These are phyloP conservation scores for Pelecanoides urinatrix DNA, from an alignment of 2,113 vertebrate species.

Conservation along the genomic window DNA sequence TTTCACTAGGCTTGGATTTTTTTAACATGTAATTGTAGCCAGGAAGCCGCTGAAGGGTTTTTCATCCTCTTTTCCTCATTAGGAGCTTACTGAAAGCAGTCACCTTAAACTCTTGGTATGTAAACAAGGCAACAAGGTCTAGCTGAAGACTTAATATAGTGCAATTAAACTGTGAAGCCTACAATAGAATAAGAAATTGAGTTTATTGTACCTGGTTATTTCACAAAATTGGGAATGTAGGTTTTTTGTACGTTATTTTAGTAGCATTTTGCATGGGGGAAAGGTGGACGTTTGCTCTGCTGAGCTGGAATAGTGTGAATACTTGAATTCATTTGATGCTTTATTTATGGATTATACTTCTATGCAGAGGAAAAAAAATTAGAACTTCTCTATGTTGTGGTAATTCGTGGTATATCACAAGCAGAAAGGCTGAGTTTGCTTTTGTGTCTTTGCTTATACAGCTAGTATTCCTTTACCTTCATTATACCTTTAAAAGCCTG, in stretches of 20 bases:
- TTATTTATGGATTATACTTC: background rate
- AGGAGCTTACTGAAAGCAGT: background rate
- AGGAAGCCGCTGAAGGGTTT: background rate
- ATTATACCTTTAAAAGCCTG: background rate
- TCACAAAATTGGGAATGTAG: background rate
- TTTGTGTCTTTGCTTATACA: background rate
- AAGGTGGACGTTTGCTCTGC: background rate
- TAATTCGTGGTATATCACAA: background rate
- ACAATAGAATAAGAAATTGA: background rate
- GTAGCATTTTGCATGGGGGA: background rate
- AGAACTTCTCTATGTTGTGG: background rate
- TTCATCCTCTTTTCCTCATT: background rate
- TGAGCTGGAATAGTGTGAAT: background rate
- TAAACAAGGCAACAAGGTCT: background rate
- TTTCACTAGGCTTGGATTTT: background rate
- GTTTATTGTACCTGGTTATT: background rate
- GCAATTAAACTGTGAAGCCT: background rate
- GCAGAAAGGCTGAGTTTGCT: background rate
- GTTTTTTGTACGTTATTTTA: rapidly evolving
- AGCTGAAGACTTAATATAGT: background rate
- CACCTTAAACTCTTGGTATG: background rate
- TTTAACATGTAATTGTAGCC: background rate
- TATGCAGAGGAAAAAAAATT: background rate
- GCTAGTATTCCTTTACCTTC: background rate
- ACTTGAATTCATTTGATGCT: background rate